Conservation (phyloP, 2,113 vertebrate species). For the Phyllostomus discolor region DNA sequence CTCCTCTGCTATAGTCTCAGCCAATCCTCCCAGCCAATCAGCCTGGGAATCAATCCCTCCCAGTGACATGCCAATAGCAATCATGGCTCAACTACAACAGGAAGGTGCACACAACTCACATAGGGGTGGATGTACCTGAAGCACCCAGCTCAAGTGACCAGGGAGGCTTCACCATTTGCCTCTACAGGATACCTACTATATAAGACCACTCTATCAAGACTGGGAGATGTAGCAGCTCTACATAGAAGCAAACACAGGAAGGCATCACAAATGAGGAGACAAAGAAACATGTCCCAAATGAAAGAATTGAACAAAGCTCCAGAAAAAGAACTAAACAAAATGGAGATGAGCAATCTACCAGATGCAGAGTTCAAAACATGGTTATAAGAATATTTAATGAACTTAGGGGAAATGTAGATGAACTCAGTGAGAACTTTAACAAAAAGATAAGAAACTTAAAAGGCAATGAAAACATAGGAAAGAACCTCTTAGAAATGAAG, state of each 20-base stretch:
- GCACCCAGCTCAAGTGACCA: background rate
- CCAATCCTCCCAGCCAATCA: background rate
- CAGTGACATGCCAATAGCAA: background rate
- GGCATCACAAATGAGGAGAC: background rate
- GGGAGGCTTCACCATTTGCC: background rate
- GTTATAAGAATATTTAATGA: background rate
- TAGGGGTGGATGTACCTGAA: background rate
- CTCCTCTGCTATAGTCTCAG: background rate
- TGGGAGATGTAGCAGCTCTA: background rate
- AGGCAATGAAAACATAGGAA: background rate
- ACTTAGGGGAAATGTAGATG: background rate
- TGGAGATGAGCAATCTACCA: background rate
- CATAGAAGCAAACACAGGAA: background rate
- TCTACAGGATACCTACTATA: background rate
- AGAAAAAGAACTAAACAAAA: background rate
- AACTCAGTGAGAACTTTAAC: background rate
- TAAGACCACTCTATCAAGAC: background rate
- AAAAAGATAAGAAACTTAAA: background rate
- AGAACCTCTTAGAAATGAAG: background rate
- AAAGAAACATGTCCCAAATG: background rate
- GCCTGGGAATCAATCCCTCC: background rate
- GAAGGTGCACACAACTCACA: background rate
- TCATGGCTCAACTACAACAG: background rate
- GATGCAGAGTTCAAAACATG: background rate
- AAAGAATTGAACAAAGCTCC: background rate